Percentiles rank a stretch among this genome's conserved stretches.
Conservation (phyloP, 2,797 vertebrate genomes). For the Aldrovandia affinis region DNA sequence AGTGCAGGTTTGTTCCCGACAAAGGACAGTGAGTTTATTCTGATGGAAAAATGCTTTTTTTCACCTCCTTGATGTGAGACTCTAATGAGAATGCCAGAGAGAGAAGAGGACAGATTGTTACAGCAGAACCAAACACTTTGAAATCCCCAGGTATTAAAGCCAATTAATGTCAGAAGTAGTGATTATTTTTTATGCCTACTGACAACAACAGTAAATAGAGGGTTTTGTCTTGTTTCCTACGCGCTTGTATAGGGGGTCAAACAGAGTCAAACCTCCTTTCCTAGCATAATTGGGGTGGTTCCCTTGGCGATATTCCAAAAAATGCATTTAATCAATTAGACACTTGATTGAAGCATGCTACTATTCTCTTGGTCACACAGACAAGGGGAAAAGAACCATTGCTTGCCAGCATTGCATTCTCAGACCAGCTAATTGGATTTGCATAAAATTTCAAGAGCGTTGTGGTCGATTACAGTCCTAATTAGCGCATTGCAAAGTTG, state of each 20-base stretch:
- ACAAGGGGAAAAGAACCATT: not conserved
- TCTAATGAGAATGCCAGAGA: too few species aligned
- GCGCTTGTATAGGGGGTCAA: not conserved
- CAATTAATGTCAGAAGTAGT: not conserved
- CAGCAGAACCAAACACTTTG: too few species aligned
- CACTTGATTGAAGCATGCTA: not conserved
- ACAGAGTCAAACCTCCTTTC: not conserved
- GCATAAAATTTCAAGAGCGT: not conserved
- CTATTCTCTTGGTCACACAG: not conserved
- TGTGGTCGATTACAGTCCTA: not conserved
- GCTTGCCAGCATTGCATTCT: not conserved
- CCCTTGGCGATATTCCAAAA: constrained; percentile 3
- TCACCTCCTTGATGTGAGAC: too few species aligned
- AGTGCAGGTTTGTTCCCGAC: too few species aligned
- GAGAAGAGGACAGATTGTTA: too few species aligned
- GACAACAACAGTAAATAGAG: not conserved
- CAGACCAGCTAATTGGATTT: not conserved
- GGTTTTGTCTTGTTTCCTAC: not conserved
- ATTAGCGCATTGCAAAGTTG: not conserved
- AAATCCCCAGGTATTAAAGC: not conserved
- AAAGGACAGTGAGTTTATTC: too few species aligned
- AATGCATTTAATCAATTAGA: constrained; percentile 30
- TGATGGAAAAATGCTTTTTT: too few species aligned
- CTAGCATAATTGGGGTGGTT: not conserved
- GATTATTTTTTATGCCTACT: not conserved